phyloP scores from a whole-genome alignment of 2,113 vertebrate genomes.

The Cranoglanis bouderius region DNA sequence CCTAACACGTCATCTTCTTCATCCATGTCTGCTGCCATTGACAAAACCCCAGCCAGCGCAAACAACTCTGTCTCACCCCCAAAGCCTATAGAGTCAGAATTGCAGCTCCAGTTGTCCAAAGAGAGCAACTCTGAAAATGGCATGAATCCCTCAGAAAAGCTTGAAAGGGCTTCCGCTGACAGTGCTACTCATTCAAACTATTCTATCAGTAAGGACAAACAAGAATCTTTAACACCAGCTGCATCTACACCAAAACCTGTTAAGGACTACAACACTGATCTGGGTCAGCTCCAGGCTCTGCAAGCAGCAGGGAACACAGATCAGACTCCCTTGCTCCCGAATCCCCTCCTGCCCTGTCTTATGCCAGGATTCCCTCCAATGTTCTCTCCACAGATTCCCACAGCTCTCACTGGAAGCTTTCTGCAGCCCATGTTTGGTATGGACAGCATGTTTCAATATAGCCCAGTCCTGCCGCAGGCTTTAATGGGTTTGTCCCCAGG shows the following conservation, averaged over 20 bases:
- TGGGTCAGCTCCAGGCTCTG: constrained; percentile 81
- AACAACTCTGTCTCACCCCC: constrained; percentile 57
- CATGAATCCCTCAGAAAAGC: constrained; percentile 80
- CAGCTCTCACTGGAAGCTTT: constrained; percentile 83
- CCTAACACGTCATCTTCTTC: constrained; percentile 71
- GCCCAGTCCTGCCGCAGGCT: constrained; percentile 84
- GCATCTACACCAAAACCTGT: constrained; percentile 73
- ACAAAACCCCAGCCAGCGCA: constrained; percentile 61
- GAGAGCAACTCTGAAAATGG: constrained; percentile 66
- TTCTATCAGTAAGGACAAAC: constrained; percentile 78
- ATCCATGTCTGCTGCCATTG: constrained; percentile 63
- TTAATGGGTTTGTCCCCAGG: constrained; percentile 84
- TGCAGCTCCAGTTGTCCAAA: constrained; percentile 54
- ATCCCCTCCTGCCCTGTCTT: constrained; percentile 86
- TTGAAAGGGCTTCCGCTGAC: constrained; percentile 68
- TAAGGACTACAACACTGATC: constrained; percentile 82
- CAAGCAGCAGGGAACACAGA: constrained; percentile 83
- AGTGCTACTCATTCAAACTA: constrained; percentile 63
- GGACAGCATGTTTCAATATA: constrained; percentile 86
- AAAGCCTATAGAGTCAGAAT: constrained; percentile 41
- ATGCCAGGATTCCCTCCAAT: constrained; percentile 87
- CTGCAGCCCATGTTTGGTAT: constrained; percentile 89
- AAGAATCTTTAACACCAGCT: constrained; percentile 70
- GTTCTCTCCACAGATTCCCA: constrained; percentile 83
- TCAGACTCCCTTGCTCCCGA: constrained; percentile 79